phyloP scores from a whole-genome alignment of 2,113 vertebrate species.

The Talpa occidentalis region DNA sequence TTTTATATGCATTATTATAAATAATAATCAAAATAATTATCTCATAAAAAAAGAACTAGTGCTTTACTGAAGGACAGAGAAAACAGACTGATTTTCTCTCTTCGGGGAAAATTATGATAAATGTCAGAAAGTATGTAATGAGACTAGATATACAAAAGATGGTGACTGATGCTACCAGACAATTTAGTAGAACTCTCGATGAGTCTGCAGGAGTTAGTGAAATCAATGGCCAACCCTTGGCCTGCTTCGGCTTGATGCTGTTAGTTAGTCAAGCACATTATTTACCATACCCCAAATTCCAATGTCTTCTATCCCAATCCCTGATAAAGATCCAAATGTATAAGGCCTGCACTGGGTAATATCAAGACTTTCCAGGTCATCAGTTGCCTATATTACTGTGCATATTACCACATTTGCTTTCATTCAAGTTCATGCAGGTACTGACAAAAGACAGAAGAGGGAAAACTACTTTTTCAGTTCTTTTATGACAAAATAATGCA shows the following conservation, averaged over 20 bases:
- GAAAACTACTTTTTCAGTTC: background rate
- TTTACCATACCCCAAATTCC: background rate
- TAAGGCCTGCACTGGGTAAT: background rate
- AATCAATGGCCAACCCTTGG: background rate
- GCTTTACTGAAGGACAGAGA: background rate
- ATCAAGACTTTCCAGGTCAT: background rate
- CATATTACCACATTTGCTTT: conserved; percentile 58
- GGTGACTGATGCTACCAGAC: background rate
- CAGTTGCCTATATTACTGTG: background rate
- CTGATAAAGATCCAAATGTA: background rate
- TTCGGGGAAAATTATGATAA: conserved; percentile 18
- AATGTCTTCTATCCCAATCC: background rate
- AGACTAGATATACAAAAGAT: background rate
- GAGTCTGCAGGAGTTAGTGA: background rate
- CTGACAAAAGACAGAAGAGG: background rate
- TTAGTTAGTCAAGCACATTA: background rate
- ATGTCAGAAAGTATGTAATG: background rate
- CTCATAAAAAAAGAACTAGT: background rate
- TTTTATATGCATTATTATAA: conserved; percentile 56
- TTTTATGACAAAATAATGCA: conserved; percentile 47
- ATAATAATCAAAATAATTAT: background rate
- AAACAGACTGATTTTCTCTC: conserved; percentile 8
- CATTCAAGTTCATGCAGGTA: background rate
- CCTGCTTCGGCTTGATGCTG: background rate
- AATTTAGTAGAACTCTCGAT: background rate